Evolutionary conservation across 2,797 vertebrate genomes (phyloP).

Genomic region (Arctocebus calabarensis): DNA sequence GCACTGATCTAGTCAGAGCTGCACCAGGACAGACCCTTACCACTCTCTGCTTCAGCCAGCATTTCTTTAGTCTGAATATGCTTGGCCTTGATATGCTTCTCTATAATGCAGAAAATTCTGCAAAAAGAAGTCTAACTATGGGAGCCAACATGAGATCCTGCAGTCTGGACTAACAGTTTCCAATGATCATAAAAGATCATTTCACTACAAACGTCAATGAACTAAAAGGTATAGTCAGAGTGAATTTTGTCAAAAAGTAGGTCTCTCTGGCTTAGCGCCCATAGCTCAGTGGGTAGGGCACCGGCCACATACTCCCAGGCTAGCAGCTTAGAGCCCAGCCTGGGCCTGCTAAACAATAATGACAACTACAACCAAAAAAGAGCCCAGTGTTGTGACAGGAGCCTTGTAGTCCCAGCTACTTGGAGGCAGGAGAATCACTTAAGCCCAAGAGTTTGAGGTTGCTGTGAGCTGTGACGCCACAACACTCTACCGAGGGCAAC

Average conservation of each 20-base stretch:
- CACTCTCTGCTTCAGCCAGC: not conserved
- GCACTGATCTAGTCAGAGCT: not conserved
- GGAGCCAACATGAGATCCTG: not conserved
- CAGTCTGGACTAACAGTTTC: not conserved
- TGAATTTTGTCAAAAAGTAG: conserved; percentile 47
- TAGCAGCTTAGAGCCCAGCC: too few relatives aligned
- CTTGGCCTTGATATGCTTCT: not conserved
- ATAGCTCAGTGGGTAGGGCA: too few relatives aligned
- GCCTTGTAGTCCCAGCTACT: too few relatives aligned
- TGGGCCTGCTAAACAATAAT: too few relatives aligned
- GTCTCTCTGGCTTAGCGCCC: not conserved
- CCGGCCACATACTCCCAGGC: too few relatives aligned
- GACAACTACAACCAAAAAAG: too few relatives aligned
- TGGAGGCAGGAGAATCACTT: too few relatives aligned
- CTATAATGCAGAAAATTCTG: not conserved
- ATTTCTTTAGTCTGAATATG: not conserved
- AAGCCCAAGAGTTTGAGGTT: too few relatives aligned
- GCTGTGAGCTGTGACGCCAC: too few relatives aligned
- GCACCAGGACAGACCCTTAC: not conserved
- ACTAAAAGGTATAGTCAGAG: not conserved
- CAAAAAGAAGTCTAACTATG: conserved; percentile 16
- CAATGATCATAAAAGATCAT: conserved; percentile 31
- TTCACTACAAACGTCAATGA: conserved; percentile 31
- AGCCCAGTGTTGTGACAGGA: too few relatives aligned
- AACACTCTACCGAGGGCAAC: too few relatives aligned